These are phyloP conservation scores for Pammene aurita DNA, from an alignment of 2,888 invertebrate species.

Conservation along the genomic window DNA sequence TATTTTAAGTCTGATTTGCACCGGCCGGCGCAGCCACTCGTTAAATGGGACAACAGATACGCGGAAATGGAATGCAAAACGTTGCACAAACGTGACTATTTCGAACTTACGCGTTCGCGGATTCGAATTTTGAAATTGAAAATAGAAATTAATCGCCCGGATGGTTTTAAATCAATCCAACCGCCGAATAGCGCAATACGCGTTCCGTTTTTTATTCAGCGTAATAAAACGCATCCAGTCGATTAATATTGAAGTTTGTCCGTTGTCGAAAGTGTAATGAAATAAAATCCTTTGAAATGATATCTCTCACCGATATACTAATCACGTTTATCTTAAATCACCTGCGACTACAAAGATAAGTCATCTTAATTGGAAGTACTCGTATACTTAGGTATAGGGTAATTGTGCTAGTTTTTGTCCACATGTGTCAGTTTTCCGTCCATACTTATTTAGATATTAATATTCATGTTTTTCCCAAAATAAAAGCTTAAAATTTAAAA, in stretches of 20 bases:
- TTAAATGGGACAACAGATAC: slow-evolving; percentile 59
- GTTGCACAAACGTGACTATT: slow-evolving; percentile 51
- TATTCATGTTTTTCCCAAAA: too few relatives aligned
- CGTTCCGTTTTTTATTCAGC: slow-evolving; percentile 12
- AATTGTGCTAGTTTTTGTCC: too few relatives aligned
- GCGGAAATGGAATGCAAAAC: slow-evolving; percentile 65
- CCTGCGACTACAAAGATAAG: slow-evolving; percentile 17
- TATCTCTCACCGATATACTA: not conserved
- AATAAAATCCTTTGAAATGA: not conserved
- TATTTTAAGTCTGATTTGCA: slow-evolving; percentile 76
- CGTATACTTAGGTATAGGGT: not conserved
- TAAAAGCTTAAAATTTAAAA: too few relatives aligned
- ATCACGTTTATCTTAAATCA: slow-evolving; percentile 5
- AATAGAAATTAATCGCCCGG: slow-evolving; percentile 36
- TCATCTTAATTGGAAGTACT: not conserved
- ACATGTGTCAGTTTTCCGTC: too few relatives aligned
- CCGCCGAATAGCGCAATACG: slow-evolving; percentile 13
- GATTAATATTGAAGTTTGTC: slow-evolving; percentile 3
- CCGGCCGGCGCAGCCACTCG: slow-evolving; percentile 47
- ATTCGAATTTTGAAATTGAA: slow-evolving; percentile 39
- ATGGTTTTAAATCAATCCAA: slow-evolving; percentile 34
- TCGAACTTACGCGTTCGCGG: slow-evolving; percentile 35
- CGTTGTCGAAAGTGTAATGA: not conserved
- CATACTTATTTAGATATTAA: too few relatives aligned
- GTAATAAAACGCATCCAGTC: slow-evolving; percentile 7